Evolutionary conservation across 2,888 invertebrate genomes (phyloP).

Genomic region (Junonia oenone): DNA sequence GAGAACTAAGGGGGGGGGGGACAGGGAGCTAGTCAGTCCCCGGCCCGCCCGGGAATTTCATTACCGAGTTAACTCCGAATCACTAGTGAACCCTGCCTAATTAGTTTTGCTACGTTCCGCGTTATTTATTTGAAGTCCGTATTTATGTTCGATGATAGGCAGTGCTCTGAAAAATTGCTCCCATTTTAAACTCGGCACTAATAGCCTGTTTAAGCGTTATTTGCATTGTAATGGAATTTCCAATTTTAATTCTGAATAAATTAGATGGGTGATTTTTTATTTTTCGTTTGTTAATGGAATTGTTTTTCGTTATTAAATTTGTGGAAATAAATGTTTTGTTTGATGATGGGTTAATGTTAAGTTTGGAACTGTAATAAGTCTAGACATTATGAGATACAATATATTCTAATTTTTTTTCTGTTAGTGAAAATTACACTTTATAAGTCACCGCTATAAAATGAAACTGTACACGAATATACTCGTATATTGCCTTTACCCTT

Average conservation of each 20-base stretch:
- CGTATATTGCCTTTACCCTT: too few relatives aligned
- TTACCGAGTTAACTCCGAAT: constrained; percentile 46
- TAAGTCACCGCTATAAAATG: too few relatives aligned
- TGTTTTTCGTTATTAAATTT: too few relatives aligned
- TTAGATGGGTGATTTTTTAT: neutral
- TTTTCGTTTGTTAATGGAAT: neutral
- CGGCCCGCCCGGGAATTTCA: constrained; percentile 46
- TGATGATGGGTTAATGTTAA: neutral
- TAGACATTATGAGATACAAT: too few relatives aligned
- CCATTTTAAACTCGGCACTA: neutral
- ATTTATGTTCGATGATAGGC: constrained; percentile 3
- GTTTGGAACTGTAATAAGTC: neutral
- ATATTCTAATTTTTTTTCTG: too few relatives aligned
- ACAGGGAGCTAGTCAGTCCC: neutral
- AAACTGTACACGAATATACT: too few relatives aligned
- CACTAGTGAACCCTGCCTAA: constrained; percentile 48
- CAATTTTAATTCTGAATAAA: constrained; percentile 1
- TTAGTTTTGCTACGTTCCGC: constrained; percentile 34
- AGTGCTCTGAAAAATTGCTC: constrained; percentile 11
- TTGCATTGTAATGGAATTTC: constrained; percentile 3
- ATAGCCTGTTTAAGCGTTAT: neutral
- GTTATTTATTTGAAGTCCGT: constrained; percentile 45
- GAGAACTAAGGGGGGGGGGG: constrained; percentile 1
- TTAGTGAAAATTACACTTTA: too few relatives aligned
- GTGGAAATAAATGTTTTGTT: neutral